These are phyloP conservation scores for Tor tambroides DNA, from an alignment of 2,113 vertebrate genomes.

Conservation along the genomic window DNA sequence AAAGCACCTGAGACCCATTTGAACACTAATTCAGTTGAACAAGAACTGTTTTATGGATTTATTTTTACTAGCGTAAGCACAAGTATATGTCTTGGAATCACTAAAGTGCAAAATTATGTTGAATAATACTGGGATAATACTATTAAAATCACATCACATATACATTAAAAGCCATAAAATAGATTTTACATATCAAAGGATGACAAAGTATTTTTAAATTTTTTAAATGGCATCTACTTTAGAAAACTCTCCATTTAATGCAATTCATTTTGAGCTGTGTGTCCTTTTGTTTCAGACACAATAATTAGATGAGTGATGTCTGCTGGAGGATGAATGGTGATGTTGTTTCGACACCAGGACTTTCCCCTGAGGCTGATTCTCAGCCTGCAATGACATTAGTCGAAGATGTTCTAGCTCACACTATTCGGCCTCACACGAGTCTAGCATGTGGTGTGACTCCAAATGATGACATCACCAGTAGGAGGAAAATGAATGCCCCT, in stretches of 20 bases:
- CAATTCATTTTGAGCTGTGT: constrained; percentile 41
- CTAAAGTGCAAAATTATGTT: not conserved
- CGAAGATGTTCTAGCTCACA: constrained; percentile 64
- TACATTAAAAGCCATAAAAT: not conserved
- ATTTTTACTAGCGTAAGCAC: not conserved
- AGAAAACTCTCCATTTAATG: constrained; percentile 3
- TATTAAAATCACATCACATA: not conserved
- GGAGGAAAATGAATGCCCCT: constrained; percentile 63
- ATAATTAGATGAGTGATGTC: constrained; percentile 69
- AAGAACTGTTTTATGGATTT: not conserved
- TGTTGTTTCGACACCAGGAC: constrained; percentile 62
- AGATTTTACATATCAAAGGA: not conserved
- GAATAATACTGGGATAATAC: not conserved
- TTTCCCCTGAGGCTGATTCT: constrained; percentile 63
- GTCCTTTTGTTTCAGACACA: constrained; percentile 62
- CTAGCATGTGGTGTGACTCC: constrained; percentile 54
- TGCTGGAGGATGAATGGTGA: constrained; percentile 62
- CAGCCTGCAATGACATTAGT: constrained; percentile 55
- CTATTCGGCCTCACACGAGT: constrained; percentile 59
- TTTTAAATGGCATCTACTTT: not conserved
- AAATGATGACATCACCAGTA: constrained; percentile 69
- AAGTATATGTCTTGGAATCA: too few relatives aligned
- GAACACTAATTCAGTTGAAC: not conserved
- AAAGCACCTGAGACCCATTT: not conserved
- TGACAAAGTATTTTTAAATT: not conserved